phyloP scores from a whole-genome alignment of 1,140 invertebrate genomes.

The Euschistus heros region DNA sequence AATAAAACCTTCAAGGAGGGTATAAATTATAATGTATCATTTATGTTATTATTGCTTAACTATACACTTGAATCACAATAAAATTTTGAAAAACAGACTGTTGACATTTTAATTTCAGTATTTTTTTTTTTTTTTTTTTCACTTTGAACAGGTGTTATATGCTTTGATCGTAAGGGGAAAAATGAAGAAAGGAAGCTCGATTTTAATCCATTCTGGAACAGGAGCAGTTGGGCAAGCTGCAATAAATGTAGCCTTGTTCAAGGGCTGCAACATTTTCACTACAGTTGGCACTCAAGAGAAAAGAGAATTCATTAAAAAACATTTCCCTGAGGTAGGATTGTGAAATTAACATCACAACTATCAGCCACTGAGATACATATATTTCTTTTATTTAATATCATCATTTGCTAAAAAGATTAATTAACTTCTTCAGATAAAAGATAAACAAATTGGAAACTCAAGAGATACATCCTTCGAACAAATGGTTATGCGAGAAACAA shows the following conservation, averaged over 20 bases:
- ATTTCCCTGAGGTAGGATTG: background rate
- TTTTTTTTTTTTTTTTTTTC: constrained; percentile 5
- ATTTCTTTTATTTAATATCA: background rate
- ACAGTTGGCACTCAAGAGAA: constrained; percentile 62
- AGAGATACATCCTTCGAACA: constrained; percentile 58
- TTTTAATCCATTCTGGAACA: constrained; percentile 64
- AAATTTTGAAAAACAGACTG: constrained; percentile 30
- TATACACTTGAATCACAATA: too few species aligned
- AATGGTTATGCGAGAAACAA: constrained; percentile 47
- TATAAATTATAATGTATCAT: too few species aligned
- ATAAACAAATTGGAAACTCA: constrained; percentile 61
- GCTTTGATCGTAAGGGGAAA: constrained; percentile 49
- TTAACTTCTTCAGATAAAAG: constrained; percentile 31
- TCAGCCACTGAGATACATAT: background rate
- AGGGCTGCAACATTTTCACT: constrained; percentile 56
- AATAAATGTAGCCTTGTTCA: constrained; percentile 52
- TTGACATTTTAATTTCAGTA: constrained; percentile 44
- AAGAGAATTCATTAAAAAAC: constrained; percentile 34
- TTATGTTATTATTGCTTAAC: too few species aligned
- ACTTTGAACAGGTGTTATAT: background rate
- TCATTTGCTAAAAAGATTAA: background rate
- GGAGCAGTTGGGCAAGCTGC: constrained; percentile 73
- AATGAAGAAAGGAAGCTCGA: constrained; percentile 47
- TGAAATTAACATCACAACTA: background rate
- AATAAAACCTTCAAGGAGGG: too few species aligned